Conservation (phyloP, 2,888 invertebrate species). For the Drosophila anceps region DNA sequence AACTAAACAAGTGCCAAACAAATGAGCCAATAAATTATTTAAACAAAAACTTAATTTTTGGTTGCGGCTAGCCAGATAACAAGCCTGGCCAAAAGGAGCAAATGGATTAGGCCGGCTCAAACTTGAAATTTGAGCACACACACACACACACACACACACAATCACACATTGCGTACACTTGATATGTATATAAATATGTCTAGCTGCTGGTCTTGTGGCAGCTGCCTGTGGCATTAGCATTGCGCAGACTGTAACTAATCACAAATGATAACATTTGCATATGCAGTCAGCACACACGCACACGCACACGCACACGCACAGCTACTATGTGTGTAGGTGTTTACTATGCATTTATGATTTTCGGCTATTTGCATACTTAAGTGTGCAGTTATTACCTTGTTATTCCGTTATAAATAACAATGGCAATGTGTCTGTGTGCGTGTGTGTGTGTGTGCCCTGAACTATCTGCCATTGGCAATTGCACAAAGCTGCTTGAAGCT, state of each 20-base stretch:
- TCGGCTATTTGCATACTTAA: slow-evolving; percentile 82
- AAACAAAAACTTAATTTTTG: slow-evolving; percentile 70
- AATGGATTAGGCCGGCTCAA: slow-evolving; percentile 42
- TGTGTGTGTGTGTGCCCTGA: slow-evolving; percentile 17
- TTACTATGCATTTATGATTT: slow-evolving; percentile 64
- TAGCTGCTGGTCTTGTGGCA: slow-evolving; percentile 40
- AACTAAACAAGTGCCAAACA: slow-evolving; percentile 38
- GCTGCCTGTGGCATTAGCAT: slow-evolving; percentile 56
- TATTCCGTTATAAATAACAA: slow-evolving; percentile 80
- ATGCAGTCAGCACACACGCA: slow-evolving; percentile 49
- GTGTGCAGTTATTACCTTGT: slow-evolving; percentile 82
- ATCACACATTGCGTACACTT: slow-evolving; percentile 3
- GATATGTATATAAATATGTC: slow-evolving; percentile 7
- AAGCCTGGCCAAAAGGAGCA: slow-evolving; percentile 8
- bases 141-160: slow-evolving; percentile 16
- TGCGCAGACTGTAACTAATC: slow-evolving; percentile 76
- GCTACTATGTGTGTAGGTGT: slow-evolving; percentile 41
- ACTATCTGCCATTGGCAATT: slow-evolving; percentile 52
- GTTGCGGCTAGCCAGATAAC: slow-evolving; percentile 50
- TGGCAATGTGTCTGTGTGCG: slow-evolving; percentile 27
- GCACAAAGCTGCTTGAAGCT: slow-evolving; percentile 52
- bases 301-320: slow-evolving; percentile 18
- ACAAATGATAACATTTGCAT: slow-evolving; percentile 82
- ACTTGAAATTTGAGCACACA: slow-evolving; percentile 16
- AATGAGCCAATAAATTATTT: slow-evolving; percentile 64